phyloP scores from a whole-genome alignment of 1,140 invertebrate genomes.

The Aethina tumida region DNA sequence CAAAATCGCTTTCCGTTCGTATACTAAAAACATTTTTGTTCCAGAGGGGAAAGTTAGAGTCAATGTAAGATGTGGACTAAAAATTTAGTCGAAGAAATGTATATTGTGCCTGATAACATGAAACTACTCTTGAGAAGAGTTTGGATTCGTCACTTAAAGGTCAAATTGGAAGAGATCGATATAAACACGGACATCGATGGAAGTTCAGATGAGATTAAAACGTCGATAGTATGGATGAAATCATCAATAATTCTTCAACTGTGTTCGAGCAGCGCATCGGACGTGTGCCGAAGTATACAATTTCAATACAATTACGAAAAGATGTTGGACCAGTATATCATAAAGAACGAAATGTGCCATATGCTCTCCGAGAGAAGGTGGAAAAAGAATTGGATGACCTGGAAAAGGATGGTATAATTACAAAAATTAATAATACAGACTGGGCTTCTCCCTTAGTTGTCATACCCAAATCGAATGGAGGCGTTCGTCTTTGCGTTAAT shows the following conservation, averaged over 20 bases:
- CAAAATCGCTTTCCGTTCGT: too few relatives aligned
- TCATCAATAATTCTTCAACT: background rate
- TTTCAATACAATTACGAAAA: background rate
- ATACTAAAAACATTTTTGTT: too few relatives aligned
- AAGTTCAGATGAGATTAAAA: too few relatives aligned
- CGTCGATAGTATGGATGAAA: background rate
- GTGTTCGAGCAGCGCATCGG: background rate
- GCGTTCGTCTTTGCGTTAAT: slow-evolving; percentile 33
- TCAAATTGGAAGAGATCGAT: background rate
- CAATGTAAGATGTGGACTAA: too few relatives aligned
- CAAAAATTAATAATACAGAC: slow-evolving; percentile 17
- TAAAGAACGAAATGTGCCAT: background rate
- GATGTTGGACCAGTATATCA: slow-evolving; percentile 1
- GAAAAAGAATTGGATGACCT: background rate
- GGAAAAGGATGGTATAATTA: background rate
- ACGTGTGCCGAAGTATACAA: background rate
- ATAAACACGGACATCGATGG: background rate
- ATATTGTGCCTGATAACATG: too few relatives aligned
- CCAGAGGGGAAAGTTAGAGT: too few relatives aligned
- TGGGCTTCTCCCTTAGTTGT: slow-evolving; percentile 38
- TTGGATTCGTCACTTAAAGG: background rate
- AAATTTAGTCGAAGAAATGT: too few relatives aligned
- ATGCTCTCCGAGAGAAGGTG: background rate
- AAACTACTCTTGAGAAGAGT: too few relatives aligned
- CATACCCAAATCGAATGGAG: slow-evolving; percentile 33